Evolutionary conservation across 2,888 invertebrate species (phyloP), one percentile per base, ranked within the genome.

Genomic region (Rhimphoctona megacephalus): DNA sequence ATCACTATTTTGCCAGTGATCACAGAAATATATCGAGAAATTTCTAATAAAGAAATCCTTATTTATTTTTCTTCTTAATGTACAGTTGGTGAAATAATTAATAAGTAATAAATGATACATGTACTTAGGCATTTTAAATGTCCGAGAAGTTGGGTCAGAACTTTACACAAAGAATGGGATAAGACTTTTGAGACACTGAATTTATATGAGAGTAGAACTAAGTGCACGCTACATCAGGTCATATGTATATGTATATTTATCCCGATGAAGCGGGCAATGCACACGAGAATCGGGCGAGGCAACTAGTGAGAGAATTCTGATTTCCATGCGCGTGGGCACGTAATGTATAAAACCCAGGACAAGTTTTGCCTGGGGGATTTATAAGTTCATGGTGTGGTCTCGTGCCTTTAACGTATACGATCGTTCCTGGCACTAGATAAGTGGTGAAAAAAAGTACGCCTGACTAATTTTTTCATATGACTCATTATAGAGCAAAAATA

Each of bases 301-400:
- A 54, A 81, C 67, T 74, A 74, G 67, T n/a, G 33, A 83, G 79
- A 76, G 74, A 81, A 79, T 85, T 85, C 85, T 83, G 79, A 83
- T 85, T 77, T 81, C 81, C 85, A 85, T 85, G 74, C 52, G 85
- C 81, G 85, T 81, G 85, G 81, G 81, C 85, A 77, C 72, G 81
- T 84, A 57, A 74, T 83, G 73, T 57, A 70, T 84, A 84, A 80
- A 81, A 39, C 33, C 52, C 72, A 64, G 49, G 80, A 80, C 79
- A 81, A 76, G 70, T 77, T 84, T 85, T 81, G 70, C 76, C 64
- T 43, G 70, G 11, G 84, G 49, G 74, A 80, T 85, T 85, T 76
- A 81, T 81, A 81, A 76, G 76, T 81, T 77, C 54, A 81, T n/a
- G 46, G 67, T 74, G 81, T 67, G 54, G 52, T 73, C 64, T 64